phyloP scores from a whole-genome alignment of 2,797 vertebrate genomes.

The Prunella strophiata region DNA sequence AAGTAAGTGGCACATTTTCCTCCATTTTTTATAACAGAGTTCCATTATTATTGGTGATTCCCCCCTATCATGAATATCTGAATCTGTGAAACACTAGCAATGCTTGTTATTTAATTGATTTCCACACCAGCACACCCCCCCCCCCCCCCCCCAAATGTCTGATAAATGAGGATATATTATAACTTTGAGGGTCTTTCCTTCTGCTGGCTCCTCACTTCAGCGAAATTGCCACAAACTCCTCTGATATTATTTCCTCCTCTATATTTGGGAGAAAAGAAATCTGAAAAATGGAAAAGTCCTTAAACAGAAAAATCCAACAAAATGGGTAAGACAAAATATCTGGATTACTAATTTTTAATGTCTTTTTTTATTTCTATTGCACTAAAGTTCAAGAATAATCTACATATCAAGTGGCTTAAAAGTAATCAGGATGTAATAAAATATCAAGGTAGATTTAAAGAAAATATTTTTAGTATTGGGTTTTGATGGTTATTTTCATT shows the following conservation, averaged over 20 bases:
- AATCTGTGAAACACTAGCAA: not conserved
- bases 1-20: not conserved
- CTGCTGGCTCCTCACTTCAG: not conserved
- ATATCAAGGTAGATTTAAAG: not conserved
- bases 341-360: not conserved
- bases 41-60: not conserved
- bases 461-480: not conserved
- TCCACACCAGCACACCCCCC: not conserved
- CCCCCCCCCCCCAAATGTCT: rapidly evolving
- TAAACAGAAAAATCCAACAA: not conserved
- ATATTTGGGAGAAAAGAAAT: not conserved
- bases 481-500: not conserved
- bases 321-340: not conserved
- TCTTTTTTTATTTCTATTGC: not conserved
- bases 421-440: not conserved
- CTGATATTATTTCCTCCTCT: not conserved
- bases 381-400: not conserved
- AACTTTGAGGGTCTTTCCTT: not conserved
- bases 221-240: not conserved
- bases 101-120: not conserved
- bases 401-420: not conserved
- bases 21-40: not conserved
- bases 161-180: not conserved
- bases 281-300: not conserved
- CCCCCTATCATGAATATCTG: not conserved